Conservation (phyloP, 2,888 invertebrate species). For the Drosophila siamana region DNA sequence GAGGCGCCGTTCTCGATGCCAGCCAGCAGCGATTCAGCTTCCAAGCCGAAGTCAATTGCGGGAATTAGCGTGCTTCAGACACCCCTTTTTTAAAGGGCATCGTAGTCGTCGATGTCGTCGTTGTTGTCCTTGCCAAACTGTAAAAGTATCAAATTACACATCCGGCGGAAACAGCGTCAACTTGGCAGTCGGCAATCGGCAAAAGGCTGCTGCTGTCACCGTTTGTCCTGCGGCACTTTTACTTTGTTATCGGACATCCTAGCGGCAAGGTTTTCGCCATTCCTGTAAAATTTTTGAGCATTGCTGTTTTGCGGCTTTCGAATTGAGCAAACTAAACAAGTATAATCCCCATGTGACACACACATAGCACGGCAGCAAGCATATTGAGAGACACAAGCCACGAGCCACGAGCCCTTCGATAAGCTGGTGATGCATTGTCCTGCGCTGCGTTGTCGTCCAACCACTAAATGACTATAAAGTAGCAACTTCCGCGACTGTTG, state of each 20-base stretch:
- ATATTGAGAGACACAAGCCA: slow-evolving; percentile 35
- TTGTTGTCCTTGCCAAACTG: slow-evolving; percentile 61
- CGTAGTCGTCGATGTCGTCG: slow-evolving; percentile 33
- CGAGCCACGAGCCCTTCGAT: slow-evolving; percentile 29
- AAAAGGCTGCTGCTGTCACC: slow-evolving; percentile 22
- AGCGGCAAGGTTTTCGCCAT: slow-evolving; percentile 49
- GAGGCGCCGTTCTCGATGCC: slow-evolving; percentile 57
- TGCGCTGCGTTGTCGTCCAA: slow-evolving; percentile 63
- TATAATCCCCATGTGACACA: slow-evolving; percentile 66
- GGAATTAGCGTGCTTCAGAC: slow-evolving; percentile 63
- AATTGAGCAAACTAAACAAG: slow-evolving; percentile 14
- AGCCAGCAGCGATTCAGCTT: slow-evolving; percentile 15
- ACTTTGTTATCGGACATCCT: slow-evolving; percentile 80
- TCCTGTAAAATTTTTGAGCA: slow-evolving; percentile 64
- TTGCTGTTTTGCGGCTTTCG: slow-evolving; percentile 51
- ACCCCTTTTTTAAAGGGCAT: slow-evolving; percentile 60
- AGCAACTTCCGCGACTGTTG: slow-evolving; percentile 84
- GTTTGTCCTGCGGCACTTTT: slow-evolving; percentile 66
- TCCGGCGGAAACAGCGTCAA: slow-evolving; percentile 79
- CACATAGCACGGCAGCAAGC: slow-evolving; percentile 35
- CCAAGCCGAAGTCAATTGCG: slow-evolving; percentile 65
- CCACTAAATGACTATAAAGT: slow-evolving; percentile 84
- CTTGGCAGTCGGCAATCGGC: slow-evolving; percentile 39
- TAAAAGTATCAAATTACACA: slow-evolving; percentile 83
- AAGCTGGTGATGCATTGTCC: slow-evolving; percentile 67